Base-by-base conservation (phyloP, 2,113 vertebrate species). In the Bubo scandiacus region DNA sequence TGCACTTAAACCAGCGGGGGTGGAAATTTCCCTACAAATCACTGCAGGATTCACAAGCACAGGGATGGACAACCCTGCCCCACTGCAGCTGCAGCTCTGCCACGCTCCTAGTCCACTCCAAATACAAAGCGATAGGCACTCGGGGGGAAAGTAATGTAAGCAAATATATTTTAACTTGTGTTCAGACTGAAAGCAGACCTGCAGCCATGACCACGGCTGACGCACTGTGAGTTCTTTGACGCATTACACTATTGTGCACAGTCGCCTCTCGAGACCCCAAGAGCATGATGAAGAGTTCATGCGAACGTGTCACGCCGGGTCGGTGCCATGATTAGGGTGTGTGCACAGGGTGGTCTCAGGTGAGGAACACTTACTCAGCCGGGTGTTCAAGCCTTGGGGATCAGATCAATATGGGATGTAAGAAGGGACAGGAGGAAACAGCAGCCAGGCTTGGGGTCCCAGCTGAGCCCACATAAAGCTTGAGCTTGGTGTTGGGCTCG, bases 71-170 rank as follows among this genome's bases (percentile, higher is more conserved):
- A 2, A 25, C 54, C 14, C 68, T 42, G 81, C 20, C 15, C 61
- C 30, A 2, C 6, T 1, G 43, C 43, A 58, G 20, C 71, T 45
- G n/a, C 59, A 45, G 49, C 72, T 68, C 42, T n/a, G 72, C 40
- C 57, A 16, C 12, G 1, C 0, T 2, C 34, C 36, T 10, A 4
- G 1, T 12, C 49, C 0, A 0, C 59, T 57, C 45, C 65, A 74
- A 52, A 73, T 11, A 32, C 8, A 1, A 32, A 86, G 62, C 5
- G 2, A 29, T 1, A 68, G 72, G 42, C 20, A 4, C 26, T 38
- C 0, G 0, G 23, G 23, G 21, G 18, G 27, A 72, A 79, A 52
- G 51, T 2, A 38, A 19, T 16, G n/a, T 17, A 12, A 78, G 34
- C 8, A 73, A 57, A 70, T 12, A 4, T 4, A 8, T 6, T n/a